Base-by-base conservation (phyloP, 2,797 vertebrate species). In the Merluccius polli region DNA sequence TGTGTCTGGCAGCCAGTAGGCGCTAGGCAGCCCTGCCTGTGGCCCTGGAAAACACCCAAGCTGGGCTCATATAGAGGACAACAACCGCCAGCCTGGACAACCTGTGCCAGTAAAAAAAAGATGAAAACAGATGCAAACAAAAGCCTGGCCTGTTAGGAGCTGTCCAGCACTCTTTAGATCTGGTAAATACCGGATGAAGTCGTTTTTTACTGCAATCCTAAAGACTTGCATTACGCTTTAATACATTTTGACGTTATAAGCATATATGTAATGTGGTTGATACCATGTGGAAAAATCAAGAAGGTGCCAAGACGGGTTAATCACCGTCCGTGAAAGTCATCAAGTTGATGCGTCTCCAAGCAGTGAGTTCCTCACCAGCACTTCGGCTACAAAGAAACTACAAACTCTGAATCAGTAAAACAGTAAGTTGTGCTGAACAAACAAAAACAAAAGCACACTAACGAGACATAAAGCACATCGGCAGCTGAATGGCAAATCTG, bases 401-500 rank as follows among this genome's bases (percentile, higher is more conserved):
- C 41, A 15, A 44, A 16, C 41, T 16, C 41, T 44, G 12, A 44
- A 44, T 35, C 31, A n/a, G 33, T 29, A 35, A 52, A 73, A 79
- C 77, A 24, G 24, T 24, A 29, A 4, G 29, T 10, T 3, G 69
- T 6, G 73, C 32, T 36, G 29, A 68, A 68, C 63, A 27, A 67
- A 67, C 59, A 65, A 6, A 29, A 27, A 67, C 11, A 68, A 29
- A 68, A 68, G 29, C 65, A 73, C 15, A 73, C 15, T 24, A 63
- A 76, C 0, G 13, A 81, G 78, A 87, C 75, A 85, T 29, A 68
- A 86, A 75, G 70, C 76, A 75, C 78, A 73, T 74, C 77, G 52
- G 81, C 72, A 79, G 82, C 73, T 65, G 78, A 73, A 24, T 73
- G 38, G 70, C 74, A 70, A 67, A 11, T 70, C 73, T 79, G 78